Evolutionary conservation across 2,113 vertebrate species (phyloP).

Genomic region (Serilophus lunatus): DNA sequence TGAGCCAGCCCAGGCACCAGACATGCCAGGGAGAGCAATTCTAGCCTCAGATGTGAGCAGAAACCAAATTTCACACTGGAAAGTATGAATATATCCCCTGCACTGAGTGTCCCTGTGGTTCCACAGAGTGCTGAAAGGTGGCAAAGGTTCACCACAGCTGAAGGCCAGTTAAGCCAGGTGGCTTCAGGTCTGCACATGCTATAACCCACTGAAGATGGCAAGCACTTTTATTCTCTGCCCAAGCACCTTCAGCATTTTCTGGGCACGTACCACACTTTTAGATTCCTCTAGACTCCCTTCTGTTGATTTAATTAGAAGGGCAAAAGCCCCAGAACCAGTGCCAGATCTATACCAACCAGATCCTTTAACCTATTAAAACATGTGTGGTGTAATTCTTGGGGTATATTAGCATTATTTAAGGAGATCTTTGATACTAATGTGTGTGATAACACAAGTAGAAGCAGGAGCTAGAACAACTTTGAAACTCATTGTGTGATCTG

Average conservation of each 20-base stretch:
- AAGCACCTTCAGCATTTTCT: not conserved
- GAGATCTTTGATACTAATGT: not conserved
- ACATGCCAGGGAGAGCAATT: not conserved
- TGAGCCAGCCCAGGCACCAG: not conserved
- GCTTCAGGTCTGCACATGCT: not conserved
- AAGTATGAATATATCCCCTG: not conserved
- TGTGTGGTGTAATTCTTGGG: not conserved
- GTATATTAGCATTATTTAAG: not conserved
- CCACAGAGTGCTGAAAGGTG: not conserved
- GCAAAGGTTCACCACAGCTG: not conserved
- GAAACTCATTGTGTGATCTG: not conserved
- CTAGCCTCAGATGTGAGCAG: not conserved
- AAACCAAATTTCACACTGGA: not conserved
- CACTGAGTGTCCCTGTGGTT: not conserved
- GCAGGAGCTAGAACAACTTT: not conserved
- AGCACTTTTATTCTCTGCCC: not conserved
- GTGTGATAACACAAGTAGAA: not conserved
- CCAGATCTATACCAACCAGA: not conserved
- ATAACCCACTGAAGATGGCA: not conserved
- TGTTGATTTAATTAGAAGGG: not conserved
- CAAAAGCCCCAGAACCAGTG: not conserved
- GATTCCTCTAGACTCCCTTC: not conserved
- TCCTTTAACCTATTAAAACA: not conserved
- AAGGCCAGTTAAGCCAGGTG: not conserved
- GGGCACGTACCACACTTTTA: not conserved